These are phyloP conservation scores for Raja brachyura DNA, from an alignment of 2,113 vertebrate species.

Conservation along the genomic window DNA sequence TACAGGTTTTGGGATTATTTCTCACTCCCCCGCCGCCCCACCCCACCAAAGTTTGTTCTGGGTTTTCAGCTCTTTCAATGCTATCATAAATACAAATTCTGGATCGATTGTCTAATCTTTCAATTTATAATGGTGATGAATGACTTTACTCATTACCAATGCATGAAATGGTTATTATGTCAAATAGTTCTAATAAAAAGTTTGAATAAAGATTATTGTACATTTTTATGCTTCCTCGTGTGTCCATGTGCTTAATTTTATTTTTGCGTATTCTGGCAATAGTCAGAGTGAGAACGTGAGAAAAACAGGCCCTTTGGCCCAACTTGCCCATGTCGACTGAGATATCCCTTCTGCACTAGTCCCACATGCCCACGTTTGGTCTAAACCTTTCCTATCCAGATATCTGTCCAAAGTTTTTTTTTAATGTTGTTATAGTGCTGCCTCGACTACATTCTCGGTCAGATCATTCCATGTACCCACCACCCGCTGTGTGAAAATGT, in stretches of 20 bases:
- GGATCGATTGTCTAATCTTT: background rate
- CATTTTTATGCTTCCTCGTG: background rate
- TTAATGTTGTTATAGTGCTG: too few species aligned
- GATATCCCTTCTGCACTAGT: too few species aligned
- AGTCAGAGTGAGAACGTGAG: too few species aligned
- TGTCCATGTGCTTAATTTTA: background rate
- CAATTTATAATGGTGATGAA: background rate
- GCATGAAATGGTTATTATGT: background rate
- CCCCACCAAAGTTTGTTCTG: background rate
- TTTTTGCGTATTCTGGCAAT: background rate
- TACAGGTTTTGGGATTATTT: background rate
- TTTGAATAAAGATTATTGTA: constrained; percentile 4
- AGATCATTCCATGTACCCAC: too few species aligned
- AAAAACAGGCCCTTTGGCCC: too few species aligned
- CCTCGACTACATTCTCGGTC: too few species aligned
- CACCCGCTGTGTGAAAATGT: too few species aligned
- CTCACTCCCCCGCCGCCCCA: too few species aligned
- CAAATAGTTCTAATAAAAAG: background rate
- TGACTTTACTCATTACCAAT: background rate
- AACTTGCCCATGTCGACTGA: too few species aligned
- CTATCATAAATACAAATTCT: background rate
- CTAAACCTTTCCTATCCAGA: too few species aligned
- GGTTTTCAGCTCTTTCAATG: background rate
- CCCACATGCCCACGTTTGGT: too few species aligned
- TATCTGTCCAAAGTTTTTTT: too few species aligned